These are phyloP conservation scores for Rhinogobius similis DNA, from an alignment of 2,113 vertebrate genomes.

Conservation along the genomic window DNA sequence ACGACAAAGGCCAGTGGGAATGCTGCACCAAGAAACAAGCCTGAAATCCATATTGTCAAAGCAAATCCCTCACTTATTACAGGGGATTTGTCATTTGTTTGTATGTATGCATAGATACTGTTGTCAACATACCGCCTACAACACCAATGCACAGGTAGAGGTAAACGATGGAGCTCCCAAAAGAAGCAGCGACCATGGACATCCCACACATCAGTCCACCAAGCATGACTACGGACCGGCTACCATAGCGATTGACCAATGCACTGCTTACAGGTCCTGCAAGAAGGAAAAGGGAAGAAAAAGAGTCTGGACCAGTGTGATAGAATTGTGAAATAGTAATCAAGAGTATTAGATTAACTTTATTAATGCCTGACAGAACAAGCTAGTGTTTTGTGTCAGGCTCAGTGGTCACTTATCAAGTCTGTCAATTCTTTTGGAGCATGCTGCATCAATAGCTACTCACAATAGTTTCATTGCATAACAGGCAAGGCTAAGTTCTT, in stretches of 20 bases:
- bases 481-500: not conserved
- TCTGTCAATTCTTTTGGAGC: too few species aligned
- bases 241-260: conserved; percentile 81
- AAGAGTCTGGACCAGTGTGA: not conserved
- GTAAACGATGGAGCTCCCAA: conserved; percentile 81
- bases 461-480: not conserved
- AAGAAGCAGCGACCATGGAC: conserved; percentile 79
- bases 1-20: conserved; percentile 11
- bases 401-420: too few species aligned
- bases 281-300: not conserved
- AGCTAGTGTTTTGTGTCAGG: too few species aligned
- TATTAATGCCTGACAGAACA: not conserved
- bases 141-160: conserved; percentile 82
- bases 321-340: not conserved
- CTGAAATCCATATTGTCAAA: conserved; percentile 2
- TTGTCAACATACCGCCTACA: conserved; percentile 77
- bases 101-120: too few species aligned
- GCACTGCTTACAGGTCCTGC: conserved; percentile 82
- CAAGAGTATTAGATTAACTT: not conserved
- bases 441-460: too few species aligned
- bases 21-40: conserved; percentile 16
- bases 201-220: conserved; percentile 80
- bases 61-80: not conserved
- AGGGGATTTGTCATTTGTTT: not conserved
- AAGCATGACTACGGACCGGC: conserved; percentile 80